These are phyloP conservation scores for Bostrychus sinensis DNA, from an alignment of 2,113 vertebrate species.

Conservation along the genomic window DNA sequence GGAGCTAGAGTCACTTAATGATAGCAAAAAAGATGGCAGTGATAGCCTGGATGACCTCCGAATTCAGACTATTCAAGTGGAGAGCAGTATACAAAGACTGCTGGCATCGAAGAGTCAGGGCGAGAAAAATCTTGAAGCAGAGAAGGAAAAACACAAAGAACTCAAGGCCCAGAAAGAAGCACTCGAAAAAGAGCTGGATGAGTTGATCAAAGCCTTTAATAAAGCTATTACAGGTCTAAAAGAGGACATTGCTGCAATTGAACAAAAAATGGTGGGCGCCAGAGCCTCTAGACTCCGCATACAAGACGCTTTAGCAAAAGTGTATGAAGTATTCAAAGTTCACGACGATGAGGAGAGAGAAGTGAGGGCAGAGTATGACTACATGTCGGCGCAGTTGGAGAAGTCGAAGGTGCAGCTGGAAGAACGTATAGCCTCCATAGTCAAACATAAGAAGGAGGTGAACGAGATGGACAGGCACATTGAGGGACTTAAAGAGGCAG, in stretches of 20 bases:
- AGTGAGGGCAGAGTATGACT: slow-evolving; percentile 21
- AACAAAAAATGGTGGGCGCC: slow-evolving; percentile 35
- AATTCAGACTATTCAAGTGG: not conserved
- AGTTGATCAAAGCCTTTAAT: slow-evolving; percentile 21
- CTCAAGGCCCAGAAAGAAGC: slow-evolving; percentile 21
- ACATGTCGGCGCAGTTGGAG: slow-evolving; percentile 43
- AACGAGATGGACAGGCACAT: slow-evolving; percentile 63
- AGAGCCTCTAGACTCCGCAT: not conserved
- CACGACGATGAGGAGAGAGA: slow-evolving; percentile 54
- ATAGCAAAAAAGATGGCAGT: not conserved
- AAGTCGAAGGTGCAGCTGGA: slow-evolving; percentile 56
- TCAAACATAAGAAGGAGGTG: slow-evolving; percentile 47
- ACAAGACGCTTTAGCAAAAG: slow-evolving; percentile 17
- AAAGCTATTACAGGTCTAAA: slow-evolving; percentile 1
- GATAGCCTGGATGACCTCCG: slow-evolving; percentile 2
- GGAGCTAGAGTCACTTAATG: slow-evolving; percentile 14
- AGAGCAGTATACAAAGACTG: slow-evolving; percentile 6
- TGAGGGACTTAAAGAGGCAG: slow-evolving; percentile 46
- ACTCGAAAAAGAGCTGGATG: slow-evolving; percentile 39
- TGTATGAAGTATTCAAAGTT: slow-evolving; percentile 37
- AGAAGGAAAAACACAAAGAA: slow-evolving; percentile 13
- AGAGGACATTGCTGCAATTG: slow-evolving; percentile 29
- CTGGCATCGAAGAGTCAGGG: not conserved
- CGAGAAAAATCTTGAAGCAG: slow-evolving; percentile 36
- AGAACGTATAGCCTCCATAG: slow-evolving; percentile 43